phyloP scores from a whole-genome alignment of 53 echinoderm and acorn worm species.

The Paelopatides confundens region DNA sequence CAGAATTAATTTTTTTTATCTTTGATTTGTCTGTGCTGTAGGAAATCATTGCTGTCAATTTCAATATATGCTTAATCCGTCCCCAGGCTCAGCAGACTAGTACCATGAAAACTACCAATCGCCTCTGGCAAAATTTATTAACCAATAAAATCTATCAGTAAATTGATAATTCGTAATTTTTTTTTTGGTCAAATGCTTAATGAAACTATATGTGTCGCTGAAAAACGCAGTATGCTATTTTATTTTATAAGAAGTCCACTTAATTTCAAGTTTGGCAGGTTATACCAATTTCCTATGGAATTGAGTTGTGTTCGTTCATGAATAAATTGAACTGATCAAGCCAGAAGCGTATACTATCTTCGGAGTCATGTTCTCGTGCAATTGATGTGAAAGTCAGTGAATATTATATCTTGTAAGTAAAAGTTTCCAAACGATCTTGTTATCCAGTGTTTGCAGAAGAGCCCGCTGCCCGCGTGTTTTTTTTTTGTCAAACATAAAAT shows the following conservation, averaged over 20 bases:
- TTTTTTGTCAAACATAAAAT: no score
- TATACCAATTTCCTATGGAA: conserved; percentile 13
- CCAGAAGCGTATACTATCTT: background rate
- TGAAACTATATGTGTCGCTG: background rate
- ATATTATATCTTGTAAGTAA: background rate
- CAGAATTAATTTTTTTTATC: background rate
- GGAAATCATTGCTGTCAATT: background rate
- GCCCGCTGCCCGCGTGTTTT: no score
- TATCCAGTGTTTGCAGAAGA: background rate
- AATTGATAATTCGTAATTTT: conserved; percentile 15
- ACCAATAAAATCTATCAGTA: conserved; percentile 17
- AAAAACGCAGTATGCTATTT: background rate
- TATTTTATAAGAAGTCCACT: background rate
- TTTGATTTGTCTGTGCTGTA: background rate
- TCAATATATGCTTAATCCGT: background rate
- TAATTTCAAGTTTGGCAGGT: background rate
- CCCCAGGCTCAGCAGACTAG: background rate
- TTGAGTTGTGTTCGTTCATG: background rate
- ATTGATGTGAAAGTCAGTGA: background rate
- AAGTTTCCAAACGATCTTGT: background rate
- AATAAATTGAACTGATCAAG: background rate
- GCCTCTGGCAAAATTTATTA: background rate
- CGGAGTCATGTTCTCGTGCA: background rate
- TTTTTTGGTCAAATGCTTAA: conserved; percentile 19
- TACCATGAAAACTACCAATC: background rate